Evolutionary conservation across 2,888 invertebrate species (phyloP), one percentile per base, ranked within the genome.

Genomic region (Melanophora roralis): DNA sequence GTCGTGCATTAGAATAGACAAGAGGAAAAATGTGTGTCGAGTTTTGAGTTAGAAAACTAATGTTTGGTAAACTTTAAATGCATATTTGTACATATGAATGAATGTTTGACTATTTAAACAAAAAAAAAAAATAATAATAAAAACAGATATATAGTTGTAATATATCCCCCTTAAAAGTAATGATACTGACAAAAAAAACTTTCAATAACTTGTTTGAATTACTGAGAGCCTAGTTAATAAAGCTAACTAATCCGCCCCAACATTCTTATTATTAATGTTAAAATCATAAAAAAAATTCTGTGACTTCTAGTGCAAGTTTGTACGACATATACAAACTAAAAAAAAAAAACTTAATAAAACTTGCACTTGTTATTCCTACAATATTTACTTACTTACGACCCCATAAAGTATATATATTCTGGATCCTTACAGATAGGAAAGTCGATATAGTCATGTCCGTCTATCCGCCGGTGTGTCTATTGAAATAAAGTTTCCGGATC

Each of bases 211-310:
- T 68, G 68, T 75, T 68, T 55, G 16, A 68, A 53, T 36, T 53
- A 62, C 75, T 68, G 75, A 60, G 68, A 68, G 75, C 67, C 75
- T 53, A 75, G 68, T 76, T 68, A 62, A 38, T 55, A 76, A 76
- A 69, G 74, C 74, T 74, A 67, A 74, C 74, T 74, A 74, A 74
- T 74, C 74, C 74, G 74, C 74, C 74, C 74, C 74, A 74, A 67
- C 67, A 74, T 53, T 32, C 45, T 47, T n/a, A 45, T 47, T 21
- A 8, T n/a, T n/a, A n/a, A n/a, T n/a, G n/a, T n/a, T n/a, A 68
- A 47, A 57, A n/a, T n/a, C 21, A 49, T 49, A 12, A 27, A 23
- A 23, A 45, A 6, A 27, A 27, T 27, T 27, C n/a, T n/a, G n/a
- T n/a, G n/a, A n/a, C n/a, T n/a, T n/a, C n/a, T n/a, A n/a, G n/a